Evolutionary conservation across 1,140 invertebrate genomes (phyloP).

Genomic region (Pectinophora gossypiella): DNA sequence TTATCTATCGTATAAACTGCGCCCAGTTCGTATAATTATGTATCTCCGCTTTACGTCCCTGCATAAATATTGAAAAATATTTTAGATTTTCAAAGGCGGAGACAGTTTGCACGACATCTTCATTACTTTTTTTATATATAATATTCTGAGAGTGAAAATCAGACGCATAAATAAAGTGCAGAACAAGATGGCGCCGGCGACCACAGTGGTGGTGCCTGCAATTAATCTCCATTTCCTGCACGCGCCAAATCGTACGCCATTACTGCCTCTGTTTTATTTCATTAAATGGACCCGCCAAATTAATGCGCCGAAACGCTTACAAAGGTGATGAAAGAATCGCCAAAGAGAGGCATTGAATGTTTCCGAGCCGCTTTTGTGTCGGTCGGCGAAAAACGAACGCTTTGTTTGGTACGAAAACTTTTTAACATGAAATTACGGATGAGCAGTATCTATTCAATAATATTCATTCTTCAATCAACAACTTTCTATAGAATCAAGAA

Average conservation of each 20-base stretch:
- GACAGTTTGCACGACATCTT: too few relatives aligned
- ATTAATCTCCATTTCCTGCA: conserved; percentile 71
- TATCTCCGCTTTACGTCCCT: too few relatives aligned
- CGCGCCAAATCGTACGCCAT: conserved; percentile 61
- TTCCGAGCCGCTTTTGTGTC: conserved; percentile 49
- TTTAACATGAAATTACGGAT: background rate
- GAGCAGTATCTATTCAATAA: background rate
- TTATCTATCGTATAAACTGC: too few relatives aligned
- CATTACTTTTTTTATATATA: too few relatives aligned
- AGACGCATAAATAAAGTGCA: conserved; percentile 60
- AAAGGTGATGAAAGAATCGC: conserved; percentile 54
- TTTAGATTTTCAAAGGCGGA: too few relatives aligned
- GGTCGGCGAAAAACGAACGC: conserved; percentile 38
- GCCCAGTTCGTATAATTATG: too few relatives aligned
- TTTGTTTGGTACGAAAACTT: conserved; percentile 33
- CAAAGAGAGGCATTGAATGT: conserved; percentile 45
- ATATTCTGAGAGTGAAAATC: conserved; percentile 17
- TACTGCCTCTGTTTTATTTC: conserved; percentile 65
- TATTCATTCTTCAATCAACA: background rate
- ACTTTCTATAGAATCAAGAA: too few relatives aligned
- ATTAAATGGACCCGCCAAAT: conserved; percentile 66
- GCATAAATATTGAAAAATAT: too few relatives aligned
- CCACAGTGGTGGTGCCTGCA: conserved; percentile 50
- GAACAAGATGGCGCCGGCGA: conserved; percentile 53
- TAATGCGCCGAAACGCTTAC: conserved; percentile 61